Evolutionary conservation across 2,113 vertebrate species (phyloP).

Genomic region (Odontesthes bonariensis): DNA sequence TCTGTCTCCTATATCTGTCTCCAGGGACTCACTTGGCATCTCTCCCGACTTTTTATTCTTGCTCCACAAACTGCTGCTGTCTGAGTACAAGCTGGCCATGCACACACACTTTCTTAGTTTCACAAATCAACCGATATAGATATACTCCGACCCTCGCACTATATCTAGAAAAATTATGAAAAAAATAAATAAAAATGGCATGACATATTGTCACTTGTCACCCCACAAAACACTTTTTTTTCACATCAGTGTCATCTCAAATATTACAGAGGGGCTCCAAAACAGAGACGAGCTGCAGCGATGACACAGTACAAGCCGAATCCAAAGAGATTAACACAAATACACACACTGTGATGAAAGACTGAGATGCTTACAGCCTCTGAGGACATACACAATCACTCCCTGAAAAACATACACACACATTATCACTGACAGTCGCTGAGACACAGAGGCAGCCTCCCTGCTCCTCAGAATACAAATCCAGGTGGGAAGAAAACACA

Average conservation of each 20-base stretch:
- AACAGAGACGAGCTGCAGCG: constrained; percentile 39
- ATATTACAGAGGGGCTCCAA: constrained; percentile 59
- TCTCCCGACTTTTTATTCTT: constrained; percentile 79
- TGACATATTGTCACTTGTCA: constrained; percentile 44
- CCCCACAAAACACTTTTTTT: constrained; percentile 27
- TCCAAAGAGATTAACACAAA: constrained; percentile 65
- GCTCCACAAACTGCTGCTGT: constrained; percentile 79
- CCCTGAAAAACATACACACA: constrained; percentile 29
- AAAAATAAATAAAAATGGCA: constrained; percentile 20
- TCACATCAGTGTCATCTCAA: constrained; percentile 65
- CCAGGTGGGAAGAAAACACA: constrained; percentile 46
- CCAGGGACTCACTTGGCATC: constrained; percentile 80
- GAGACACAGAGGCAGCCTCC: constrained; percentile 30
- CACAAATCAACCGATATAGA: background rate
- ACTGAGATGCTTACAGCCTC: constrained; percentile 56
- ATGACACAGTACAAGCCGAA: constrained; percentile 57
- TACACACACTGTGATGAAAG: constrained; percentile 58
- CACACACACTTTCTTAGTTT: constrained; percentile 14
- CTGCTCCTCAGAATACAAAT: constrained; percentile 53
- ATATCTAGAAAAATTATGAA: background rate
- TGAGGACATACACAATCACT: constrained; percentile 45
- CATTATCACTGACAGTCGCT: constrained; percentile 50
- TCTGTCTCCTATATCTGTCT: constrained; percentile 76
- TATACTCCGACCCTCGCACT: background rate
- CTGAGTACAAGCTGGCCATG: constrained; percentile 74